phyloP scores from a whole-genome alignment of 2,113 vertebrate species.

The Oenanthe melanoleuca region DNA sequence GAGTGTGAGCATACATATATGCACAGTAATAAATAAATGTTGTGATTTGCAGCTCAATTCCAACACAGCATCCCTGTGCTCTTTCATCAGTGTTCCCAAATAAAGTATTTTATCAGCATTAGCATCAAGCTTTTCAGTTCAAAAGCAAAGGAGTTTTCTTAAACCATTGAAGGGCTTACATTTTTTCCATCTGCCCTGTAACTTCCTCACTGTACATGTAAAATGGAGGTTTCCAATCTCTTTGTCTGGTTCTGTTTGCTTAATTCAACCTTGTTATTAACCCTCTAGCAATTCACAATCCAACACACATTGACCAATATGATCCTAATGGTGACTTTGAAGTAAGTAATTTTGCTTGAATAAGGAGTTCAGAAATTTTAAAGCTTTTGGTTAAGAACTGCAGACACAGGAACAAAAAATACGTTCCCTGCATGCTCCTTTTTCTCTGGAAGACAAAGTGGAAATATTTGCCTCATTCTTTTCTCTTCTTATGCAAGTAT shows the following conservation, averaged over 20 bases:
- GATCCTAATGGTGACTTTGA: background rate
- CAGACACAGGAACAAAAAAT: background rate
- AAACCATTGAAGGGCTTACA: background rate
- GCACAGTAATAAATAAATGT: background rate
- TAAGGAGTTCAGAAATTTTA: background rate
- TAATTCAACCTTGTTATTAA: background rate
- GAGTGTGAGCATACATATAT: background rate
- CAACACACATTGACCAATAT: background rate
- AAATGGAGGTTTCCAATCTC: background rate
- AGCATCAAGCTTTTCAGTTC: background rate
- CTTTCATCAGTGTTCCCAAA: background rate
- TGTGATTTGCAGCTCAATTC: background rate
- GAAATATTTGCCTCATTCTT: constrained; percentile 23
- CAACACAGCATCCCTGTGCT: background rate
- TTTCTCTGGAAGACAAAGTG: background rate
- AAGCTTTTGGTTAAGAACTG: background rate
- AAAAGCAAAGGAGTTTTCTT: background rate
- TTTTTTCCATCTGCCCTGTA: background rate
- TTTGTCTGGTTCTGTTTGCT: background rate
- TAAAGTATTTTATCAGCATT: background rate
- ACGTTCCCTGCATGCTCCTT: background rate
- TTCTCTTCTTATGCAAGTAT: constrained; percentile 24
- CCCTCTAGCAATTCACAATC: background rate
- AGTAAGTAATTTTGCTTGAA: background rate
- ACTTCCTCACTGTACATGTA: background rate